Evolutionary conservation across 2,113 vertebrate genomes (phyloP).

Genomic region (Ophthalmolycus amberensis): DNA sequence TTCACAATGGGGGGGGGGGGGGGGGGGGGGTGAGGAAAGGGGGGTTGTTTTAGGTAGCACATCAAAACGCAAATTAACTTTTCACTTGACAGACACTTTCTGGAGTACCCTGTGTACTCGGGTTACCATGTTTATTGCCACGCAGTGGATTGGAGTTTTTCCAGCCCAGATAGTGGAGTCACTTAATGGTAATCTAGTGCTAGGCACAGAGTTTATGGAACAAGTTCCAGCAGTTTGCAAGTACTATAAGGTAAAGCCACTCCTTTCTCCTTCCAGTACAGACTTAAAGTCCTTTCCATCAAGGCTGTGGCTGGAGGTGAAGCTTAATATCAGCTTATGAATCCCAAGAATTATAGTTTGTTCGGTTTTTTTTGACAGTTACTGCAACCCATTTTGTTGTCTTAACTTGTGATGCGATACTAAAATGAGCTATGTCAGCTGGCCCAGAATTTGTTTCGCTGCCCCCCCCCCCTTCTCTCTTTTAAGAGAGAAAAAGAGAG

Average conservation of each 20-base stretch:
- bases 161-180: conserved; percentile 52
- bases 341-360: conserved; percentile 60
- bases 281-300: conserved; percentile 9
- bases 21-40: conserved; percentile 33
- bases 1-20: conserved; percentile 73
- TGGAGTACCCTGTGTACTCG: conserved; percentile 60
- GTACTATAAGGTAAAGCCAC: conserved; percentile 32
- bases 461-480: conserved; percentile 27
- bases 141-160: conserved; percentile 36
- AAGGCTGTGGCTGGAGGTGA: conserved; percentile 39
- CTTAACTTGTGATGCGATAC: conserved; percentile 66
- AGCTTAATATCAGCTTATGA: conserved; percentile 41
- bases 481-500: conserved; percentile 8
- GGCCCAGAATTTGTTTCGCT: conserved; percentile 48
- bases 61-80: conserved; percentile 80
- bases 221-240: conserved; percentile 56
- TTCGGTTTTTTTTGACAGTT: conserved; percentile 22
- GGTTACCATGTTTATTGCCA: conserved; percentile 61
- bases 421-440: conserved; percentile 67
- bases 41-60: conserved; percentile 67
- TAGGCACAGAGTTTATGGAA: conserved; percentile 49
- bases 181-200: conserved; percentile 63
- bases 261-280: conserved; percentile 16
- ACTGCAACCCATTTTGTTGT: conserved; percentile 38
- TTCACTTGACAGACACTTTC: conserved; percentile 75